phyloP scores from a whole-genome alignment of 37 sponge, comb jelly and placozoan genomes.

The Geodia barretti region DNA sequence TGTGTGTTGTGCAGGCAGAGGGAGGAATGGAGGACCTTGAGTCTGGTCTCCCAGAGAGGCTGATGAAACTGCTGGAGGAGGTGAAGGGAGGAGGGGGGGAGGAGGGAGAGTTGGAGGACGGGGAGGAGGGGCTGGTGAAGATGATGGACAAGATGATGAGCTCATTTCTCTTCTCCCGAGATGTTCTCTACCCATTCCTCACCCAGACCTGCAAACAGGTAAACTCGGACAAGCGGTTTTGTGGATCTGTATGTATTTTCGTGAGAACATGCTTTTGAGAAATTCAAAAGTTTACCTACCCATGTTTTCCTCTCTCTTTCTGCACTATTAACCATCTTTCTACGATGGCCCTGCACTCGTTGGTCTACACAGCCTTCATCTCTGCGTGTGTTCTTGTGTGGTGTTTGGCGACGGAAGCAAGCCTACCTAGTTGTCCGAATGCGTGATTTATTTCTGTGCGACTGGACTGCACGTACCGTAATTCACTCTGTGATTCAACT shows the following conservation, averaged over 20 bases:
- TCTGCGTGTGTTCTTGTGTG: too few species aligned
- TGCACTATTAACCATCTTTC: too few species aligned
- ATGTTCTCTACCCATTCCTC: constrained; percentile 82
- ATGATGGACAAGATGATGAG: constrained; percentile 90
- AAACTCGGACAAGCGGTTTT: too few species aligned
- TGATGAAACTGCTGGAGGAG: not conserved
- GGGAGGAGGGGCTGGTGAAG: constrained; percentile 64
- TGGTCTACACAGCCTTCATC: too few species aligned
- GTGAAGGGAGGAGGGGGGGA: not conserved
- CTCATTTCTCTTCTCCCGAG: constrained; percentile 68
- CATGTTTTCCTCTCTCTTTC: too few species aligned
- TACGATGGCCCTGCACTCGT: too few species aligned
- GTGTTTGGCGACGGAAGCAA: not conserved
- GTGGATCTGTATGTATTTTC: too few species aligned
- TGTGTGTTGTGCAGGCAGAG: too few species aligned
- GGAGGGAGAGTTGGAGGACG: constrained; percentile 39
- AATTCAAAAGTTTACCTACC: too few species aligned
- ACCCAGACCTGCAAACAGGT: constrained; percentile 61
- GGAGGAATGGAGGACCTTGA: too few species aligned
- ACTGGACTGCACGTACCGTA: not conserved
- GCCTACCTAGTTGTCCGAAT: too few species aligned
- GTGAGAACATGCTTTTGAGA: too few species aligned
- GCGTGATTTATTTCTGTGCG: not conserved
- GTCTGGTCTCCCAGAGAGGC: not conserved
- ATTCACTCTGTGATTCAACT: not conserved